phyloP scores from a whole-genome alignment of 2,888 invertebrate species.

The Rhynchonema sp. region DNA sequence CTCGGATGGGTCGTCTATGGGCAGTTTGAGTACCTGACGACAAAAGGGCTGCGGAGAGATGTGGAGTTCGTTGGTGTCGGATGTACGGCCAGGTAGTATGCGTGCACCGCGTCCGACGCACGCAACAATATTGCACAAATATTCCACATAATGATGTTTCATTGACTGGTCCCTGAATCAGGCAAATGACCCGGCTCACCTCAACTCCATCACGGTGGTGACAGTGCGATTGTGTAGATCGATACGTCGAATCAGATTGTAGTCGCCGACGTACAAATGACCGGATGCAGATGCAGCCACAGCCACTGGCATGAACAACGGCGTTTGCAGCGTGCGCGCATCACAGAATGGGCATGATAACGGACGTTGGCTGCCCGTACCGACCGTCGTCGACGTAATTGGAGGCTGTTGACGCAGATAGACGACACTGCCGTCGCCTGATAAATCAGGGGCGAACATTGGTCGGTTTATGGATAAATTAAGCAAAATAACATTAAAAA shows the following conservation, averaged over 20 bases:
- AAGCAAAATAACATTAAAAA: no score
- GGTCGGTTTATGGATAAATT: no score
- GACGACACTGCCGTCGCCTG: constrained; percentile 79
- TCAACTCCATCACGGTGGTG: constrained; percentile 65
- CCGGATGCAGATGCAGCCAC: constrained; percentile 87
- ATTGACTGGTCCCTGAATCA: no score
- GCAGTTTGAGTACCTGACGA: constrained; percentile 49
- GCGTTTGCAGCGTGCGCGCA: constrained; percentile 45
- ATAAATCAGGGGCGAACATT: no score
- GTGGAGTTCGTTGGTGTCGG: constrained; percentile 82
- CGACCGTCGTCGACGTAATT: constrained; percentile 71
- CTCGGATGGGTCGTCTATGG: constrained; percentile 37
- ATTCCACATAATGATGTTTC: no score
- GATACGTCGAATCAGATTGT: constrained; percentile 40
- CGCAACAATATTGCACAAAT: no score
- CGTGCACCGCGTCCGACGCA: constrained; percentile 82
- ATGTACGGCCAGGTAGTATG: constrained; percentile 84
- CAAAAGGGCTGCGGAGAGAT: constrained; percentile 86
- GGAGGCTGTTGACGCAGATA: constrained; percentile 48
- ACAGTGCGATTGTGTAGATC: constrained; percentile 66
- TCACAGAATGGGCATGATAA: constrained; percentile 44
- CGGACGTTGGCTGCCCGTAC: constrained; percentile 69
- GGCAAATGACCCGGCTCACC: constrained; percentile 34
- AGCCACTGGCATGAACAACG: constrained; percentile 74
- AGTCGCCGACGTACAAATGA: constrained; percentile 48